Conservation (phyloP, 1,140 invertebrate species). For the Aphaenogaster rudis region DNA sequence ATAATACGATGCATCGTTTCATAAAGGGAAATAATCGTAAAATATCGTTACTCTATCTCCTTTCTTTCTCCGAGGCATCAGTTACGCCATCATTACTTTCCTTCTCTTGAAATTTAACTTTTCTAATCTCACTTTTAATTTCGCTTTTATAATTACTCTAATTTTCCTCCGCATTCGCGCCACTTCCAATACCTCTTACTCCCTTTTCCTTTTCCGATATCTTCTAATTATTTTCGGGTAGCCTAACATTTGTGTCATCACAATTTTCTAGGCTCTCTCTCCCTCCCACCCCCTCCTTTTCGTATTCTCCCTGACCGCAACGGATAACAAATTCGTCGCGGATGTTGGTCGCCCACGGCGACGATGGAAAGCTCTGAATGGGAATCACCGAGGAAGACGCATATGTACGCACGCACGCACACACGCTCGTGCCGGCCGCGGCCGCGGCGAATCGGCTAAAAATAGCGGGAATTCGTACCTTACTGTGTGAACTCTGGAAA, state of each 20-base stretch:
- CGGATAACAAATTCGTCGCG: conserved; percentile 12
- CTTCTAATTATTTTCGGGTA: neutral
- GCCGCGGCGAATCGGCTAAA: conserved; percentile 70
- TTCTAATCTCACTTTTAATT: neutral
- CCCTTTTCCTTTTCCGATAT: neutral
- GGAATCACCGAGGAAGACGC: conserved; percentile 65
- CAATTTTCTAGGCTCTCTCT: neutral
- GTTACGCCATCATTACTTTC: neutral
- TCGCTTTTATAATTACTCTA: too few species aligned
- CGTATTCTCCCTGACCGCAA: neutral
- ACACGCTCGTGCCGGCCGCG: neutral
- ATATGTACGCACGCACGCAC: neutral
- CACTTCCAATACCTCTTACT: neutral
- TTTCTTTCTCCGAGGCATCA: neutral
- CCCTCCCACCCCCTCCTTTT: neutral
- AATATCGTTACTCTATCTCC: neutral
- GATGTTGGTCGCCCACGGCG: conserved; percentile 36
- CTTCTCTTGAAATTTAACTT: neutral
- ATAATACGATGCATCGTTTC: neutral
- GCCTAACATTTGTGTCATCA: neutral
- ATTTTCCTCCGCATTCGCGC: neutral
- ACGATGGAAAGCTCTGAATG: conserved; percentile 74
- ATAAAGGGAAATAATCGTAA: neutral
- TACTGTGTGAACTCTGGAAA: conserved; percentile 83
- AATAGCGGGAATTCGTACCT: conserved; percentile 82